Evolutionary conservation across 2,797 vertebrate genomes (phyloP).

Genomic region (Tragelaphus eurycerus): DNA sequence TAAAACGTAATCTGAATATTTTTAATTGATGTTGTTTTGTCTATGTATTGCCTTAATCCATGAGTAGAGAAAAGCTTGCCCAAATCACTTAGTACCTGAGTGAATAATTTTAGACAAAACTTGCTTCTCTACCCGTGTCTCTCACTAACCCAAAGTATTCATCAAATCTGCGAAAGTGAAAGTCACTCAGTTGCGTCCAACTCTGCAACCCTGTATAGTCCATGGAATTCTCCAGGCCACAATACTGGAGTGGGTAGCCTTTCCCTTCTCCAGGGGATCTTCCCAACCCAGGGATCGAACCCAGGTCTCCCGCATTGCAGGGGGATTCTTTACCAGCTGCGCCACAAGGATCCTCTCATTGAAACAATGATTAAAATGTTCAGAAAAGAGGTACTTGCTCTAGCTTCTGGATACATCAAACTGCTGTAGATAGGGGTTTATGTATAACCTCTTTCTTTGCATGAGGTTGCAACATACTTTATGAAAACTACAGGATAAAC

Average conservation of each 20-base stretch:
- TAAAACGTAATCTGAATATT: not conserved
- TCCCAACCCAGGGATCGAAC: not conserved
- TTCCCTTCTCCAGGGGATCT: not conserved
- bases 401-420: not conserved
- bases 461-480: not conserved
- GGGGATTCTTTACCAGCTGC: not conserved
- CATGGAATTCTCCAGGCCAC: not conserved
- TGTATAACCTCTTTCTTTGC: not conserved
- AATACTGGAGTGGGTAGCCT: not conserved
- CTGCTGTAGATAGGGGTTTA: not conserved
- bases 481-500: slow-evolving; percentile 9
- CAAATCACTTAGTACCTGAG: not conserved
- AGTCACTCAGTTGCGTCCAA: not conserved
- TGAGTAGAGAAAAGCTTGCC: slow-evolving; percentile 10
- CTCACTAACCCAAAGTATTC: not conserved
- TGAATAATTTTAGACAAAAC: not conserved
- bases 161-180: not conserved
- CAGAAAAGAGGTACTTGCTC: slow-evolving; percentile 23
- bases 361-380: not conserved
- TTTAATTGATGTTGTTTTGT: not conserved
- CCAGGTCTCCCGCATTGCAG: not conserved
- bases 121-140: not conserved
- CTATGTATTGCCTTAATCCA: not conserved
- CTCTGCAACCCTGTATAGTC: not conserved
- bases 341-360: not conserved